These are phyloP conservation scores for Drosophila flavopinicola DNA, from an alignment of 2,888 invertebrate genomes.

Conservation along the genomic window DNA sequence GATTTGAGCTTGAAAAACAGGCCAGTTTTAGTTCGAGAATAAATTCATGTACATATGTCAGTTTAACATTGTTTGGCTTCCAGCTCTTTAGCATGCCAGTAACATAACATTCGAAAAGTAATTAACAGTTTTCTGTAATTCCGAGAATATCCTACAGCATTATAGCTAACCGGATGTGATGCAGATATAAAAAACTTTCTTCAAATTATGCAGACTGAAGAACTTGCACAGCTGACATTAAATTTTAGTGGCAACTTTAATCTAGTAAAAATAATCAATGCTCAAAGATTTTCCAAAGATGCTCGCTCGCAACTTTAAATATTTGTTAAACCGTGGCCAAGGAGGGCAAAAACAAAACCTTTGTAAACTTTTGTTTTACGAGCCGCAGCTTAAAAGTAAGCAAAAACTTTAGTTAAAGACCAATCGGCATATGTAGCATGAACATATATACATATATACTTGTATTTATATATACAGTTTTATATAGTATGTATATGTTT, in stretches of 20 bases:
- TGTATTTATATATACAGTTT: not conserved
- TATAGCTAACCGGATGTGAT: not conserved
- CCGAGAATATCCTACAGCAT: not conserved
- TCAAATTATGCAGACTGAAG: not conserved
- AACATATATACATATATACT: constrained; percentile 1
- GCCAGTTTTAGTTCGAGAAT: too few species aligned
- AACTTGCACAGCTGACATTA: constrained; percentile 8
- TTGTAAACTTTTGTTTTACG: constrained; percentile 36
- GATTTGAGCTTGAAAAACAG: too few species aligned
- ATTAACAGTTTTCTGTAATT: not conserved
- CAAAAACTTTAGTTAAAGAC: constrained; percentile 35
- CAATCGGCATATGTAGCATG: constrained; percentile 36
- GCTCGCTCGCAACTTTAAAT: constrained; percentile 17
- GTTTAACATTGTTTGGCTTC: not conserved
- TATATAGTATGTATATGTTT: not conserved
- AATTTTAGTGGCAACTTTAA: constrained; percentile 5
- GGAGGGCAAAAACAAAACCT: constrained; percentile 22
- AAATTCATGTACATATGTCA: too few species aligned
- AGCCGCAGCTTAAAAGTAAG: constrained; percentile 45
- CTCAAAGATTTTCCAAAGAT: constrained; percentile 7
- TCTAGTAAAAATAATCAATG: constrained; percentile 24
- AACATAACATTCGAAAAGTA: not conserved
- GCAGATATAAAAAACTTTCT: not conserved
- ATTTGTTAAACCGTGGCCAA: constrained; percentile 8
- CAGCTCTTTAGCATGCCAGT: not conserved